Percentiles rank a stretch among this genome's conserved stretches.
Conservation (phyloP, 2,888 invertebrate genomes). For the Chymomyza caudatula region DNA sequence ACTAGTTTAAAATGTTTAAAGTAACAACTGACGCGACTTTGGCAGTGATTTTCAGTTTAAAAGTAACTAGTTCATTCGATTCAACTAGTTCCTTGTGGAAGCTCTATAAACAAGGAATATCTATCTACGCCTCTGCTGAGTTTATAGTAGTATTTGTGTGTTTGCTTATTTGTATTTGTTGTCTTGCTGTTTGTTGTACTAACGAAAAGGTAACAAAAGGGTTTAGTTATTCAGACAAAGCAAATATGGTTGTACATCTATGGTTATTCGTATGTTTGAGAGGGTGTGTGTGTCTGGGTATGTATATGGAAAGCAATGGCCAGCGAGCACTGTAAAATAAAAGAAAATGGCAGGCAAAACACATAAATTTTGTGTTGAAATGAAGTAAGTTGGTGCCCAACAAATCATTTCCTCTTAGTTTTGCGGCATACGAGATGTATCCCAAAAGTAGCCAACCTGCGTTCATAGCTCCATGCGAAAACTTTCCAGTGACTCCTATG, state of each 20-base stretch:
- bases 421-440: neutral
- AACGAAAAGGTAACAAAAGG: constrained; percentile 46
- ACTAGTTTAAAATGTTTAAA: no score
- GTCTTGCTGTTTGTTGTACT: neutral
- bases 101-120: no score
- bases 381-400: neutral
- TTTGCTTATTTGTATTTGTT: constrained; percentile 14
- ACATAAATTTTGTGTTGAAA: neutral
- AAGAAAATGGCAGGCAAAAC: neutral
- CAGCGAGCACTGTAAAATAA: neutral
- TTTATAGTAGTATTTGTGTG: constrained; percentile 29
- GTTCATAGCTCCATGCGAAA: no score
- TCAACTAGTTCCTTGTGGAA: no score
- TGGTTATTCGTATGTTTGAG: neutral
- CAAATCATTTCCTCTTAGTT: neutral
- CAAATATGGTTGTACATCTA: constrained; percentile 11
- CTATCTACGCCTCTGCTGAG: no score
- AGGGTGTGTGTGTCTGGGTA: neutral
- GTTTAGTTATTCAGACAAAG: constrained; percentile 32
- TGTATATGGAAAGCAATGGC: neutral
- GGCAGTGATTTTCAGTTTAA: no score
- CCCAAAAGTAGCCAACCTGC: neutral
- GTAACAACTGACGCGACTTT: no score
- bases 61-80: no score
- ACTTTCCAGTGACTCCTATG: no score